Conservation (phyloP, 2,888 invertebrate genomes). For the Sphaerophoria taeniata region DNA sequence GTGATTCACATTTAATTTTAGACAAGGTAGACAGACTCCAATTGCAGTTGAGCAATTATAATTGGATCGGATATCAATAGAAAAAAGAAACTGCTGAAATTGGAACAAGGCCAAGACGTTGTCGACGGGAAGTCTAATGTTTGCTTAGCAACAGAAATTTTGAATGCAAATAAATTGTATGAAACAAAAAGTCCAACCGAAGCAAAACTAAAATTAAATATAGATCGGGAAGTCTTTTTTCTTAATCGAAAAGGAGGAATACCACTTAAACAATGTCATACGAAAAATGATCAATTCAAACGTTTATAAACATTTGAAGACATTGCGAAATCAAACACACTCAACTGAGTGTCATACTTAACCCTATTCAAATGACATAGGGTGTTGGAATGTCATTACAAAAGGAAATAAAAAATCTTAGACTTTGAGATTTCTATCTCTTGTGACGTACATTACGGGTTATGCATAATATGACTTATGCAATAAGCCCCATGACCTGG, state of each 20-base stretch:
- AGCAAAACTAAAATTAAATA: conserved; percentile 24
- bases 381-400: background rate
- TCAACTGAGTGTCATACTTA: background rate
- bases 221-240: conserved; percentile 18
- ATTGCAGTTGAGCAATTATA: conserved; percentile 24
- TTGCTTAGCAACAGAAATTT: conserved; percentile 15
- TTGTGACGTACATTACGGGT: conserved; percentile 6
- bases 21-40: background rate
- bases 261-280: background rate
- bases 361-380: background rate
- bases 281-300: too few relatives aligned
- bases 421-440: background rate
- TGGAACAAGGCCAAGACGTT: conserved; percentile 25
- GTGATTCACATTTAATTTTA: background rate
- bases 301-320: too few relatives aligned
- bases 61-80: background rate
- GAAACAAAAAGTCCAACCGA: background rate
- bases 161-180: background rate
- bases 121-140: conserved; percentile 40
- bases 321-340: background rate
- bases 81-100: conserved; percentile 4
- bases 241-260: conserved; percentile 16
- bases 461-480: conserved; percentile 21
- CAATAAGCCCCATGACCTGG: conserved; percentile 20
- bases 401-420: background rate